Evolutionary conservation across 2,888 invertebrate species (phyloP), one percentile per base, ranked within the genome.

Genomic region (Trilocha varians): DNA sequence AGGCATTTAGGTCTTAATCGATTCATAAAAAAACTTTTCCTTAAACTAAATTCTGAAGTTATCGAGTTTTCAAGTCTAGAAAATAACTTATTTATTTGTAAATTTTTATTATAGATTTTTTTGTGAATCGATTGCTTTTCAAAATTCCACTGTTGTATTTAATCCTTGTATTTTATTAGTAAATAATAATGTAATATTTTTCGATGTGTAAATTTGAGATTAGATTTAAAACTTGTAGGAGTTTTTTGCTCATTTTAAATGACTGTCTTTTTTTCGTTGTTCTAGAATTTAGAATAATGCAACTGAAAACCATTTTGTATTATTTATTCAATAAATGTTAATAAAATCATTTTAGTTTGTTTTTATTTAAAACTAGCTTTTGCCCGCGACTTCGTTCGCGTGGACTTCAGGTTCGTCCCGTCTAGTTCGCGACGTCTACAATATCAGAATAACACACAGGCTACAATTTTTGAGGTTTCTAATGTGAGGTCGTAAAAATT

Each of bases 251-350:
- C 83, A 79, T 75, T 77, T 76, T 59, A 62, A 65, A 66, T 76
- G 63, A 69, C 59, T 68, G 63, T 64, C 63, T 60, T 74, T 58
- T 65, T 69, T 75, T 77, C 71, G 56, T 66, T 74, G 72, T 73
- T 75, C 63, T 68, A 57, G 49, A 59, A 62, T 59, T 59, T 63
- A 65, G 55, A 68, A 70, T 70, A 72, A 66, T 74, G 67, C 73
- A 77, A 73, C 63, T 70, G 69, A 76, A 78, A 78, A 70, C 74
- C 76, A 70, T 80, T 83, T 83, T 82, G 79, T 82, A 83, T 82
- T 80, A 82, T 82, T 82, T 83, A 82, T 83, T 82, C 80, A 83
- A 82, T 84, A 84, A 83, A 84, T 84, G 84, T 84, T 84, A 80
- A 83, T 83, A 82, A 83, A 84, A 83, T 83, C 82, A 76, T 3